Conservation (phyloP, 2,797 vertebrate species). For the Halcyon smyrnensis region DNA sequence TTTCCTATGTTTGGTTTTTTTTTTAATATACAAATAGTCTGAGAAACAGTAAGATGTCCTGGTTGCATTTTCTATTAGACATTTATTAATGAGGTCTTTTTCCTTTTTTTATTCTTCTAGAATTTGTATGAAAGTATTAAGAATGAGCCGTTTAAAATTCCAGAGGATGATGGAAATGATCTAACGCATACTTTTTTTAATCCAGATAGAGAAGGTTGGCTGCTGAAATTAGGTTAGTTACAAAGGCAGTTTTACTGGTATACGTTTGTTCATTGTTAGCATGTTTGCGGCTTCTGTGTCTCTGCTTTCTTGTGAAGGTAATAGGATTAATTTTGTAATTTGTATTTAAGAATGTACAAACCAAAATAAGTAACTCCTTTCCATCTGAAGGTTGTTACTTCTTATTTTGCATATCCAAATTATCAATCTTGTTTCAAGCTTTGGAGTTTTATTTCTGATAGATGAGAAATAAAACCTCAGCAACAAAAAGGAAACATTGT, state of each 20-base stretch:
- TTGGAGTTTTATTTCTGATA: constrained; percentile 17
- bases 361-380: neutral
- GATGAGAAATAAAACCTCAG: neutral
- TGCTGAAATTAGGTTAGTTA: constrained; percentile 93
- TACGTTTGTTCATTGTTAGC: neutral
- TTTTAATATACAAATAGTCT: neutral
- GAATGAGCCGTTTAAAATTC: constrained; percentile 98
- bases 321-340: neutral
- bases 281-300: neutral
- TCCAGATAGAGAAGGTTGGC: constrained; percentile 97
- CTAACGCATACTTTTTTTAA: constrained; percentile 98
- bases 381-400: neutral
- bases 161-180: constrained; percentile 97
- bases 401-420: neutral
- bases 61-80: neutral
- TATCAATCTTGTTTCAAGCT: neutral
- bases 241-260: neutral
- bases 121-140: constrained; percentile 99
- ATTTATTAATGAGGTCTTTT: constrained; percentile 3
- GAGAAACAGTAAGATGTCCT: neutral
- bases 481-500: neutral
- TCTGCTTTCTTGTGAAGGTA: constrained; percentile 31
- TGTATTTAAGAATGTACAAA: neutral
- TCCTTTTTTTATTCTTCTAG: constrained; percentile 74
- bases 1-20: no score